These are phyloP conservation scores for Jacana jacana DNA, from an alignment of 2,113 vertebrate genomes.

Conservation along the genomic window DNA sequence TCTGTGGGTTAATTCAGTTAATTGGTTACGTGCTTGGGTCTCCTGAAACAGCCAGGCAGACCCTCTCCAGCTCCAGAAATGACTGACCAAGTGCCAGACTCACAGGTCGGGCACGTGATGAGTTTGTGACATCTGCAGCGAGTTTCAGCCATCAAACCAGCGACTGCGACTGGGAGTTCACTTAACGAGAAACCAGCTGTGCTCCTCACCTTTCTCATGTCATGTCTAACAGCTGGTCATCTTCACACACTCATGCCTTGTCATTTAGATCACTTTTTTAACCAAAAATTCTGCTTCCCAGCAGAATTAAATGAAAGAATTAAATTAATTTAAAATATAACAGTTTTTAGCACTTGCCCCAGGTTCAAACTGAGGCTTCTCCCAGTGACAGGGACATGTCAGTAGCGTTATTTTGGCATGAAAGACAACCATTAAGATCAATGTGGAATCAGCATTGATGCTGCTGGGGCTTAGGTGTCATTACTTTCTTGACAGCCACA, in stretches of 20 bases:
- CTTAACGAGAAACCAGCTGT: neutral
- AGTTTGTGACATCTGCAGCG: rapidly evolving
- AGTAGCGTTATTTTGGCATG: neutral
- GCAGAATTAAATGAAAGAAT: neutral
- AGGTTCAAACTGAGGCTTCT: neutral
- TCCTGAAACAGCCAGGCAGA: neutral
- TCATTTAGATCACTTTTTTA: neutral
- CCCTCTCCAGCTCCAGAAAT: neutral
- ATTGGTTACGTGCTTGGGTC: rapidly evolving
- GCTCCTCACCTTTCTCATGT: neutral
- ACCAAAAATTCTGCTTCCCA: neutral
- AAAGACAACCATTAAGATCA: too few relatives aligned
- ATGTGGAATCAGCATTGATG: neutral
- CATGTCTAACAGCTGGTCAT: neutral
- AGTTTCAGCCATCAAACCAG: neutral
- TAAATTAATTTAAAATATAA: rapidly evolving
- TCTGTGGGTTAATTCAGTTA: neutral
- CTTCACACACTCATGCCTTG: neutral
- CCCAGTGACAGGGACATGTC: neutral
- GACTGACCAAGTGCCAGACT: neutral
- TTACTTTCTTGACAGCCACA: neutral
- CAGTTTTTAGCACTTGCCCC: neutral
- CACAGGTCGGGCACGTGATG: rapidly evolving
- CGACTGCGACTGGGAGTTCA: neutral
- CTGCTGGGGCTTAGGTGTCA: neutral